A percentile compares a stretch with the other conserved stretches of the same genome.
Conservation (phyloP, 2,113 vertebrate genomes). For the Tupaia tana region DNA sequence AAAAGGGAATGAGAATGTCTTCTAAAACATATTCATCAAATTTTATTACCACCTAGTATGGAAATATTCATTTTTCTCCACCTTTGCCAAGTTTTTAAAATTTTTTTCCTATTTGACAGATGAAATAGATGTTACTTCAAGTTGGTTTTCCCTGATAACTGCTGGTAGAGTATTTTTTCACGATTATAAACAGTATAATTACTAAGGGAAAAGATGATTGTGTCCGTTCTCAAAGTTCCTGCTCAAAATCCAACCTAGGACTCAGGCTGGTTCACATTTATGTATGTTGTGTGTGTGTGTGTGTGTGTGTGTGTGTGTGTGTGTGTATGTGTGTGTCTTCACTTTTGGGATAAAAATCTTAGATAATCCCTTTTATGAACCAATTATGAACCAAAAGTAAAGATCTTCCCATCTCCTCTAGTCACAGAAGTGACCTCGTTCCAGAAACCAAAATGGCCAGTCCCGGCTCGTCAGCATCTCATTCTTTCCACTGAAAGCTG, state of each 20-base stretch:
- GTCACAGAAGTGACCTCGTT: not conserved
- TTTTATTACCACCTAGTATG: not conserved
- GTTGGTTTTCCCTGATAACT: not conserved
- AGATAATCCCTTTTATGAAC: not conserved
- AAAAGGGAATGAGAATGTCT: not conserved
- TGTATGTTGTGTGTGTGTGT: no score
- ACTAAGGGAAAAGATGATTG: not conserved
- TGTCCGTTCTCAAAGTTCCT: not conserved
- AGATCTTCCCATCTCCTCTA: not conserved
- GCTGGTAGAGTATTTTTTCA: not conserved
- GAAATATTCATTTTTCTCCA: not conserved
- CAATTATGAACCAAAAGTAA: not conserved
- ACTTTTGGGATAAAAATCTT: not conserved
- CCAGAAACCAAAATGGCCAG: not conserved
- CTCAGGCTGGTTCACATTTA: no score
- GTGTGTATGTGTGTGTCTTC: not conserved
- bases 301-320: no score
- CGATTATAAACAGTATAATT: not conserved
- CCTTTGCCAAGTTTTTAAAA: not conserved
- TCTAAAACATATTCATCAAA: not conserved
- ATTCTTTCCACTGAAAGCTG: not conserved
- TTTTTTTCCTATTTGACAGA: not conserved
- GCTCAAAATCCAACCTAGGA: not conserved
- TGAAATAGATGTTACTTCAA: not conserved
- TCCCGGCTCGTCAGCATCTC: not conserved